Evolutionary conservation across 2,888 invertebrate species (phyloP), one percentile per base, ranked within the genome.

Genomic region (Zaprionus lineosus): DNA sequence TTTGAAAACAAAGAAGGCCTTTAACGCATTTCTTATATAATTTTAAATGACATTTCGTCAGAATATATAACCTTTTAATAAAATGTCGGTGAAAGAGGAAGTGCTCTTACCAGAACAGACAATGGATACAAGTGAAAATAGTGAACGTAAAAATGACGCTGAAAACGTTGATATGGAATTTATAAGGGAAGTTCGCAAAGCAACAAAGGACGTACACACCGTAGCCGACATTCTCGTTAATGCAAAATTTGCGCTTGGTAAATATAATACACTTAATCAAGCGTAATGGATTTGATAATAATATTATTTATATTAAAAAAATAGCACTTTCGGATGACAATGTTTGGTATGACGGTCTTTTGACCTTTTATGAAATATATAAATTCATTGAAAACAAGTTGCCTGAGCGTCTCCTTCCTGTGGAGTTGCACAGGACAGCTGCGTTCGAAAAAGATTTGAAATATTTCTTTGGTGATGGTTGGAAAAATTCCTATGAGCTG

Each of bases 281-380:
- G n/a, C 9, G 1, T 2, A 1, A 7, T 3, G 15, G n/a, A n/a
- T n/a, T n/a, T n/a, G n/a, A n/a, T n/a, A n/a, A 14, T 1, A 3
- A 8, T 9, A 19, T 3, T 7, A 7, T 4, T 3, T 15, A 6
- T 0, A 3, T 36, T 14, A 16, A n/a, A n/a, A 12, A 4, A 14
- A 7, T 16, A 86, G 88, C 88, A 1, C 76, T 89, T 15, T 86
- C 89, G 0, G 93, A 95, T 87, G 93, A 94, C 81, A 90, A 91
- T 21, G 94, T 95, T 0, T 95, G 95, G 95, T 94, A 94, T 0
- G 95, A 95, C 75, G 95, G 95, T 1, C 90, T 95, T 12, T 91
- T 95, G 63, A 92, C 94, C 14, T 95, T 95, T 87, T 95, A 95
- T 87, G 94, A 95, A 88, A 91, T 95, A 28, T 95, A 95, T 86